These are phyloP conservation scores for Gasterosteus aculeatus DNA, from an alignment of 2,113 vertebrate species.

Conservation along the genomic window DNA sequence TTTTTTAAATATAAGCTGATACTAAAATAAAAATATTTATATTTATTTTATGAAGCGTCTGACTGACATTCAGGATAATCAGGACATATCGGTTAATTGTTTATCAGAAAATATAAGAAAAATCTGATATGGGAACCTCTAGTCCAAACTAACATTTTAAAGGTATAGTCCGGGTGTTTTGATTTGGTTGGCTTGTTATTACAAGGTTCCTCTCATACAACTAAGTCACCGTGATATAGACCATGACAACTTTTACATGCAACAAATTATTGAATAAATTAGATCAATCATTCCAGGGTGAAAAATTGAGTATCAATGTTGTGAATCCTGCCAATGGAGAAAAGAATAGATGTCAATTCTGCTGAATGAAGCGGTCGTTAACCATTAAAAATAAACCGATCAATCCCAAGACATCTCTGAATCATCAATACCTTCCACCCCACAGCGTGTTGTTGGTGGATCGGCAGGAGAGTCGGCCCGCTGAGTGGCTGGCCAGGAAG, in stretches of 20 bases:
- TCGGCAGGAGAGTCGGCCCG: constrained; percentile 76
- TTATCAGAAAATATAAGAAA: not conserved
- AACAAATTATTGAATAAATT: not conserved
- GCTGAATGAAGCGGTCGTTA: not conserved
- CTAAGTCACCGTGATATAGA: not conserved
- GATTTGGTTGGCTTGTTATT: not conserved
- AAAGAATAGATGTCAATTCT: not conserved
- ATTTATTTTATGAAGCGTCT: not conserved
- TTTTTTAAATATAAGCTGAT: not conserved
- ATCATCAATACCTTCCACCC: constrained; percentile 1
- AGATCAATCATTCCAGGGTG: not conserved
- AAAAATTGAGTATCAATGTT: not conserved
- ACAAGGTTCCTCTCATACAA: not conserved
- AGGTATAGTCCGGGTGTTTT: not conserved
- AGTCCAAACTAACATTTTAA: not conserved
- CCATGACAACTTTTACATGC: not conserved
- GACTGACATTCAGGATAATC: not conserved
- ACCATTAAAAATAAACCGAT: not conserved
- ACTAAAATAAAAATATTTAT: not conserved
- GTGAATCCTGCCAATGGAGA: not conserved
- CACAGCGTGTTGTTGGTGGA: constrained; percentile 82
- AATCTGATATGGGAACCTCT: not conserved
- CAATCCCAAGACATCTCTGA: not conserved
- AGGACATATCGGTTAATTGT: not conserved
- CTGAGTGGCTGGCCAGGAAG: constrained; percentile 81